phyloP scores from a whole-genome alignment of 1,140 invertebrate species.

The Neuroterus valhalla region DNA sequence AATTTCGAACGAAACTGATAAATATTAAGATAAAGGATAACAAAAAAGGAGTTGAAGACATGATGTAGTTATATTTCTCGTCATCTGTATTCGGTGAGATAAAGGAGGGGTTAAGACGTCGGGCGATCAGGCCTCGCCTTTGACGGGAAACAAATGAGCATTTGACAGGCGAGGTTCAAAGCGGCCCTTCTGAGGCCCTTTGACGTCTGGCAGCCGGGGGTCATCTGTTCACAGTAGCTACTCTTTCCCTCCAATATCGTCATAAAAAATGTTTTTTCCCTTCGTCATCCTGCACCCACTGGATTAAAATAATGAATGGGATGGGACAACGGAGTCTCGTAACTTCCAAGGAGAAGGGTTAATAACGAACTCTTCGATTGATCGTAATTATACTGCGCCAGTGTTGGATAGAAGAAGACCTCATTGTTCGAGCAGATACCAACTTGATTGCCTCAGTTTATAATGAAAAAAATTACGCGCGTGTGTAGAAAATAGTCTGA shows the following conservation, averaged over 20 bases:
- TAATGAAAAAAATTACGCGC: neutral
- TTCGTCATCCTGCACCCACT: slow-evolving; percentile 45
- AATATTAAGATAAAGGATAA: slow-evolving; percentile 20
- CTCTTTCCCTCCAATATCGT: slow-evolving; percentile 40
- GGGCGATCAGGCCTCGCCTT: slow-evolving; percentile 51
- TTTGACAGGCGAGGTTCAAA: slow-evolving; percentile 56
- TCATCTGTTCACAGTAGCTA: slow-evolving; percentile 69
- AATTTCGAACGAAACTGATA: neutral
- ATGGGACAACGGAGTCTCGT: slow-evolving; percentile 60
- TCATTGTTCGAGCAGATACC: slow-evolving; percentile 6
- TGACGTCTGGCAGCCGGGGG: slow-evolving; percentile 60
- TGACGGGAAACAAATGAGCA: slow-evolving; percentile 67
- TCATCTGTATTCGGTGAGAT: neutral
- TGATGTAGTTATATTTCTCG: slow-evolving; percentile 12
- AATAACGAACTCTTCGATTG: slow-evolving; percentile 63
- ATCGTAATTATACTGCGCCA: slow-evolving; percentile 55
- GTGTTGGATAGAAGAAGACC: slow-evolving; percentile 18
- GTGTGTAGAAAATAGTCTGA: neutral
- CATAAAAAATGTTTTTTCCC: slow-evolving; percentile 37
- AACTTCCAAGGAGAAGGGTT: slow-evolving; percentile 52
- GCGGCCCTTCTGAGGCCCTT: slow-evolving; percentile 66
- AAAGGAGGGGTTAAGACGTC: slow-evolving; percentile 60
- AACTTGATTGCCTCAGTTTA: slow-evolving; percentile 7
- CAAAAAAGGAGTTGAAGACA: slow-evolving; percentile 30
- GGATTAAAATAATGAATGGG: slow-evolving; percentile 61